These are phyloP conservation scores for Nomada lathburiana DNA, from an alignment of 2,888 invertebrate genomes.

Conservation along the genomic window DNA sequence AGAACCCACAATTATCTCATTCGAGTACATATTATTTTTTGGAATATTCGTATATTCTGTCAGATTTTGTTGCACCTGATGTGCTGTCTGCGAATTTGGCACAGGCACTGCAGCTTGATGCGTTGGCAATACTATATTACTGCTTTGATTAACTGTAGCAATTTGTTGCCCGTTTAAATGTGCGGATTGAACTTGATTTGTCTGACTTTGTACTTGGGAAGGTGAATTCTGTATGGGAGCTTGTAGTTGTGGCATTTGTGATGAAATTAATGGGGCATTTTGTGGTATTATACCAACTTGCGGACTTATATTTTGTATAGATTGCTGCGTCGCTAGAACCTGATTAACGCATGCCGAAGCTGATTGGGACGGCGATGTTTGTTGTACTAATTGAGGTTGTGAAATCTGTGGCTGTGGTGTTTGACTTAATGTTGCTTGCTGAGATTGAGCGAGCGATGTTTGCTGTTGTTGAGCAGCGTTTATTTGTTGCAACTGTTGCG, in stretches of 20 bases:
- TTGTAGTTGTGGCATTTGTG: slow-evolving; percentile 76
- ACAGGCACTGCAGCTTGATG: slow-evolving; percentile 72
- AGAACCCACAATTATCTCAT: slow-evolving; percentile 77
- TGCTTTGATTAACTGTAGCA: slow-evolving; percentile 73
- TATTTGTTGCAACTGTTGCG: slow-evolving; percentile 65
- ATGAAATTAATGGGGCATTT: slow-evolving; percentile 70
- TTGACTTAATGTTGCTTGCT: slow-evolving; percentile 52
- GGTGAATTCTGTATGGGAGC: slow-evolving; percentile 66
- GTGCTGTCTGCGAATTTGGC: slow-evolving; percentile 71
- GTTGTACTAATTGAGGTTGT: slow-evolving; percentile 54
- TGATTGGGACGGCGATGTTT: slow-evolving; percentile 46
- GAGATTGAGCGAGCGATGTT: slow-evolving; percentile 77
- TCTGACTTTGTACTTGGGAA: slow-evolving; percentile 69
- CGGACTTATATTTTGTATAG: slow-evolving; percentile 55
- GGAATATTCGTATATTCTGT: slow-evolving; percentile 79
- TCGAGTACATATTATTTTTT: slow-evolving; percentile 78
- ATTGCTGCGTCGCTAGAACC: slow-evolving; percentile 59
- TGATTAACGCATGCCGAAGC: slow-evolving; percentile 57
- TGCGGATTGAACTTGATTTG: slow-evolving; percentile 65
- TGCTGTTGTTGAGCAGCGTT: slow-evolving; percentile 69
- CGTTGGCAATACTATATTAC: slow-evolving; percentile 69
- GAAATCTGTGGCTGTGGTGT: slow-evolving; percentile 66
- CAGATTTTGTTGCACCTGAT: slow-evolving; percentile 68
- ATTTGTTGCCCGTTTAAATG: slow-evolving; percentile 73
- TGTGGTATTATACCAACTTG: slow-evolving; percentile 66